A percentile compares a stretch with the other conserved stretches of the same genome.
Evolutionary conservation across 2,888 invertebrate genomes (phyloP).

Genomic region (Stramonita haemastoma): DNA sequence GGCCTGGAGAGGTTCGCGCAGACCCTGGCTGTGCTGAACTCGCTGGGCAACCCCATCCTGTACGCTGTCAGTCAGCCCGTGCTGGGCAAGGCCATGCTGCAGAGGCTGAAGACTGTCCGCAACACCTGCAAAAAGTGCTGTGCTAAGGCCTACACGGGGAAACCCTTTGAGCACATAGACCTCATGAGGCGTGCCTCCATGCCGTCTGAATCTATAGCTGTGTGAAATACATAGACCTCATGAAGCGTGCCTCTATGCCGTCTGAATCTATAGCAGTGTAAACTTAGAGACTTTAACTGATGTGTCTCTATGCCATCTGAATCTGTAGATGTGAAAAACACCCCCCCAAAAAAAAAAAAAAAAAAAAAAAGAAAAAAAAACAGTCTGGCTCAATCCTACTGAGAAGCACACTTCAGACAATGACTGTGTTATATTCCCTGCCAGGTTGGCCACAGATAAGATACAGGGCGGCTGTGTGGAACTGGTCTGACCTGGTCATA

Average conservation of each 20-base stretch:
- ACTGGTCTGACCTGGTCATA: too few relatives aligned
- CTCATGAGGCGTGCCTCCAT: neutral
- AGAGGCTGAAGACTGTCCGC: neutral
- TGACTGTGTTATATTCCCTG: too few relatives aligned
- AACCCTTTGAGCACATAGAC: neutral
- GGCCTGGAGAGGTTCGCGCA: constrained; percentile 28
- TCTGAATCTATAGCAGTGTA: too few relatives aligned
- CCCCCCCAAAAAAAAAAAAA: too few relatives aligned
- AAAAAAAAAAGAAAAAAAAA: too few relatives aligned
- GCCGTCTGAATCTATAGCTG: neutral
- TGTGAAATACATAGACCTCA: neutral
- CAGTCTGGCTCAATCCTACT: too few relatives aligned
- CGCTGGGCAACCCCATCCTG: constrained; percentile 38
- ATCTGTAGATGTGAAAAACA: too few relatives aligned
- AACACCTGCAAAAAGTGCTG: neutral
- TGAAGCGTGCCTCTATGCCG: too few relatives aligned
- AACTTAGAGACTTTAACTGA: too few relatives aligned
- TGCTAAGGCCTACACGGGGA: neutral
- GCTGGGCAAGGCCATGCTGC: constrained; percentile 38
- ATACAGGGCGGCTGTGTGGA: too few relatives aligned
- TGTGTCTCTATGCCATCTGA: too few relatives aligned
- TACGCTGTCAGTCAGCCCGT: constrained; percentile 42
- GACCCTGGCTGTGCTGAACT: constrained; percentile 33
- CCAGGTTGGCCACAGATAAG: neutral
- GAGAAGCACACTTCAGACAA: too few relatives aligned